These are phyloP conservation scores for Aphis craccivora DNA, from an alignment of 1,140 invertebrate species.

Conservation along the genomic window DNA sequence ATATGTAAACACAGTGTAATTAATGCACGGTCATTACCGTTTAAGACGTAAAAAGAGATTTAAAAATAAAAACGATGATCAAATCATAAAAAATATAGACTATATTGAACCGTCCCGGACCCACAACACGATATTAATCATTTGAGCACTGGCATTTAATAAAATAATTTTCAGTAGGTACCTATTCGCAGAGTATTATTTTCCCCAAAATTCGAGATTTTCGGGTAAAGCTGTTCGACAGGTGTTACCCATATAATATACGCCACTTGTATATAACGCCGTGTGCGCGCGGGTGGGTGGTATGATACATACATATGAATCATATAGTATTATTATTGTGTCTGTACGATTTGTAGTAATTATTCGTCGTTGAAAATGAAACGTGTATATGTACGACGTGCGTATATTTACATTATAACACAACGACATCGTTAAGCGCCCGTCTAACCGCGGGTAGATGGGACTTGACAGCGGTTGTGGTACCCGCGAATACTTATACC, in stretches of 20 bases:
- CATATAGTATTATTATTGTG: background rate
- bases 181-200: background rate
- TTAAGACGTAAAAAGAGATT: background rate
- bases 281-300: background rate
- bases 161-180: background rate
- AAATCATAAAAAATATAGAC: background rate
- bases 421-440: slow-evolving; percentile 3
- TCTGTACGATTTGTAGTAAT: background rate
- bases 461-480: background rate
- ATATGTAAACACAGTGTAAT: background rate
- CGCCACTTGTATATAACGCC: background rate
- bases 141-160: background rate
- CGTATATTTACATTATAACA: slow-evolving; percentile 1
- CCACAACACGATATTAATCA: background rate
- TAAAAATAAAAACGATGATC: background rate
- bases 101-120: too few relatives aligned
- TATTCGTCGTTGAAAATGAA: background rate
- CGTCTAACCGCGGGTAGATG: background rate
- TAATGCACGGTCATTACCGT: background rate
- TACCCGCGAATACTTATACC: background rate
- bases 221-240: background rate
- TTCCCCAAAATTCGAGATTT: background rate
- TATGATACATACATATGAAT: background rate
- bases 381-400: background rate
- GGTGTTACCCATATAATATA: background rate